phyloP scores from a whole-genome alignment of 1,140 invertebrate species.

The Diachasmimorpha longicaudata region DNA sequence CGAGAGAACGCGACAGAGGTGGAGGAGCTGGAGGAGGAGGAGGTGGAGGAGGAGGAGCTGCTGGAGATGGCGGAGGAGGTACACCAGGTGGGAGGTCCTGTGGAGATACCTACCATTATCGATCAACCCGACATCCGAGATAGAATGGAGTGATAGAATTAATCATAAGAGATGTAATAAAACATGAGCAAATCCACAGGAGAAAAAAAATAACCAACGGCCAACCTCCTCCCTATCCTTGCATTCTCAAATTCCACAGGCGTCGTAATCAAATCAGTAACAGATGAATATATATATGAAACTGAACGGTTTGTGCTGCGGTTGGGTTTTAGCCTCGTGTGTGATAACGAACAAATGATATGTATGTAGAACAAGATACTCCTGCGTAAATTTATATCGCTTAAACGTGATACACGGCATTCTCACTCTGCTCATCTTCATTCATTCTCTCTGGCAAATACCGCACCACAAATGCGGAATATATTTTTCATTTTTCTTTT shows the following conservation, averaged over 20 bases:
- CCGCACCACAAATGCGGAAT: neutral
- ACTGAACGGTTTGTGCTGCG: neutral
- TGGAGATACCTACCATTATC: slow-evolving; percentile 11
- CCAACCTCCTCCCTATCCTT: neutral
- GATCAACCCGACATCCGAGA: slow-evolving; percentile 17
- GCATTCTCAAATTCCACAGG: neutral
- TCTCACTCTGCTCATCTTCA: neutral
- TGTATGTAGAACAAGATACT: slow-evolving; percentile 18
- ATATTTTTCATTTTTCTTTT: neutral
- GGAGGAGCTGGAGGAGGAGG: neutral
- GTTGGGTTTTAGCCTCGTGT: neutral
- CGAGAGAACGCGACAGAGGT: neutral
- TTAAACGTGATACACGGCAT: neutral
- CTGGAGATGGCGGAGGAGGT: neutral
- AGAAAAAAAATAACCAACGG: neutral
- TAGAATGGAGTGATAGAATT: slow-evolving; percentile 7
- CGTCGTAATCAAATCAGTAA: neutral
- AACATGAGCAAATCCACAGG: neutral
- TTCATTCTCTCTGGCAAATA: neutral
- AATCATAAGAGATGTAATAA: neutral
- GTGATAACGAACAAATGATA: neutral
- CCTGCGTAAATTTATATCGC: slow-evolving; percentile 15
- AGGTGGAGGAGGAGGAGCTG: neutral
- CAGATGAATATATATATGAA: neutral
- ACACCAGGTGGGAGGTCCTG: neutral